These are phyloP conservation scores for Xyliphius kryptos DNA, from an alignment of 2,113 vertebrate genomes.

Conservation along the genomic window DNA sequence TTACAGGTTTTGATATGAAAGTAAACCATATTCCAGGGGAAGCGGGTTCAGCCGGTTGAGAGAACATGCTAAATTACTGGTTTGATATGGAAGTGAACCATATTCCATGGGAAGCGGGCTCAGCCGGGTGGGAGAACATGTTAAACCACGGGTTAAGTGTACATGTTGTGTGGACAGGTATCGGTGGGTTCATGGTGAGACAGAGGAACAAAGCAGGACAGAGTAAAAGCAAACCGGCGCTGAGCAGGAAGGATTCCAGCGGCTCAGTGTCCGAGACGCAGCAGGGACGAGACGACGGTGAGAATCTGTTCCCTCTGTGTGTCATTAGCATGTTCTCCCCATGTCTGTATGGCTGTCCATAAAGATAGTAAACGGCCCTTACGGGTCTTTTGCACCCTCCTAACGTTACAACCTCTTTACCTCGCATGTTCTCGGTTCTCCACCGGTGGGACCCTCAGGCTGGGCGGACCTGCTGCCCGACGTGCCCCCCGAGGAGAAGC, in stretches of 20 bases:
- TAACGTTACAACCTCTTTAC: no score
- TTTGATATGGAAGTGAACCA: no score
- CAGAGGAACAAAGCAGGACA: conserved; percentile 89
- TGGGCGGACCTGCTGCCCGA: conserved; percentile 83
- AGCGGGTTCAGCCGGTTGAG: no score
- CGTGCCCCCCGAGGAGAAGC: conserved; percentile 74
- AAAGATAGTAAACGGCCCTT: no score
- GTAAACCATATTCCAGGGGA: no score
- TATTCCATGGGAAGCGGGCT: no score
- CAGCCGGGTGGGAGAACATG: no score
- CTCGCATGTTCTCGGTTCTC: no score
- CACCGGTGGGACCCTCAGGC: no score
- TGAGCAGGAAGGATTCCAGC: conserved; percentile 88
- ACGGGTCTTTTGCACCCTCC: no score
- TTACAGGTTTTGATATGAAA: no score
- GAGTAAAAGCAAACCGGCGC: conserved; percentile 79
- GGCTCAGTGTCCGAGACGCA: conserved; percentile 84
- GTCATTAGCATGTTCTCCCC: background rate
- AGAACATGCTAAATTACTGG: no score
- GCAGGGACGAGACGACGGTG: conserved; percentile 81
- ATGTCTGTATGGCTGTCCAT: background rate
- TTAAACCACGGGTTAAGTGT: background rate
- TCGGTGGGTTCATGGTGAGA: conserved; percentile 97
- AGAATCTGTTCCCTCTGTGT: background rate
- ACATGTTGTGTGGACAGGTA: conserved; percentile 61